Base-by-base conservation (phyloP, 2,797 vertebrate genomes). In the Eupleurogrammus muticus region DNA sequence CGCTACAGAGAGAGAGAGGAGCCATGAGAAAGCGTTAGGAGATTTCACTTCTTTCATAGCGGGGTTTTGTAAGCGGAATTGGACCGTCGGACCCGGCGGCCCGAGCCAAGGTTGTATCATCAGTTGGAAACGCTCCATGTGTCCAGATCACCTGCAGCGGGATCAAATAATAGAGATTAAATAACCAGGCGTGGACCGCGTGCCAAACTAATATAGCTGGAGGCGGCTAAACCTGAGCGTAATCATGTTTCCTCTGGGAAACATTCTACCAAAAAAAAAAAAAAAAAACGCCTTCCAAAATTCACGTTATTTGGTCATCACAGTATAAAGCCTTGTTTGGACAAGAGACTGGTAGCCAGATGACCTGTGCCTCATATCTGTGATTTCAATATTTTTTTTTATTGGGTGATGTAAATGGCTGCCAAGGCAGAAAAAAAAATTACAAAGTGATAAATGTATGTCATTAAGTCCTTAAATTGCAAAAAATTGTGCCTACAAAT, bases 101-200 rank as follows among this genome's bases (percentile, higher is more conserved):
- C 6, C 6, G 50, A 3, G 57, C 66, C 62, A 73, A 76, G 9
- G 50, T 71, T 79, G 23, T 57, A 68, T 79, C 58, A 64, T 70
- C 58, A 20, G 2, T 44, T 69, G 50, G 54, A 67, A 71, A 46
- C 6, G 17, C 40, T 77, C 47, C 24, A n/a, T 65, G 16, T 62
- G 2, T 28, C 35, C 40, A 71, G 52, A 61, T 64, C 49, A 54
- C 28, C 56, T 67, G 64, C 46, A 23, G 9, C 42, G 48, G 61
- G 34, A 76, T 55, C 34, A 70, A 71, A 84, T 72, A 54, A 50
- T 60, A 28, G 49, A 74, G 50, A 69, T 47, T 34, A 19, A 66
- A 74, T 44, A 66, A 62, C 13, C 21, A 54, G 1, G n/a, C 1
- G 10, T 3, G 14, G 66, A 70, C 19, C 35, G 21, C 32, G 34